A percentile compares a stretch with the other conserved stretches of the same genome.
These are phyloP conservation scores for Lophius piscatorius DNA, from an alignment of 2,113 vertebrate genomes.

Conservation along the genomic window DNA sequence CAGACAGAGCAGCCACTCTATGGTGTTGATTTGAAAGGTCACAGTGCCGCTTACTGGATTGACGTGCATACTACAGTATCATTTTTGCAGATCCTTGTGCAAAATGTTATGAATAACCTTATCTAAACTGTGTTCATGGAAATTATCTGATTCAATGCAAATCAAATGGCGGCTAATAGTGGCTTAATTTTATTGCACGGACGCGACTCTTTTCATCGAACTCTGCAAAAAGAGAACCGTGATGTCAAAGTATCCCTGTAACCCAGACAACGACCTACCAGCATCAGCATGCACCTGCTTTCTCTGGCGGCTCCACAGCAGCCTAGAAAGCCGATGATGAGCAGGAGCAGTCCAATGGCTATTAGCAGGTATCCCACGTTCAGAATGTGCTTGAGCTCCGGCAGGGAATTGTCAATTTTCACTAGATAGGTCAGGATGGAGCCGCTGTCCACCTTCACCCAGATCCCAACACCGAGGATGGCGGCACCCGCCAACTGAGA, in stretches of 20 bases:
- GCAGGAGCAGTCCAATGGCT: constrained; percentile 73
- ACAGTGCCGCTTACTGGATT: no score
- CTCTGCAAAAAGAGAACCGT: no score
- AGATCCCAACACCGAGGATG: constrained; percentile 83
- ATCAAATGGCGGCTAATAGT: no score
- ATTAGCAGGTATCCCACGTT: constrained; percentile 85
- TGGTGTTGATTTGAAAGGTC: no score
- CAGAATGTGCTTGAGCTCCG: constrained; percentile 74
- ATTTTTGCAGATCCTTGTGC: no score
- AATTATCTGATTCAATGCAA: no score
- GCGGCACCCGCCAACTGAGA: constrained; percentile 78
- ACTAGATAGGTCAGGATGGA: constrained; percentile 74
- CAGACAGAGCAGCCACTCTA: no score
- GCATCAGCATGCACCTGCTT: constrained; percentile 81
- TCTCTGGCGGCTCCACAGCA: constrained; percentile 82
- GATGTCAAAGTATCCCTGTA: background rate
- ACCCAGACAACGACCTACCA: constrained; percentile 79
- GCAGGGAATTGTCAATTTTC: constrained; percentile 29
- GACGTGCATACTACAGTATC: no score
- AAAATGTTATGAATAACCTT: no score
- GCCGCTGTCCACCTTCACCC: constrained; percentile 83
- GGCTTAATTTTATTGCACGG: no score
- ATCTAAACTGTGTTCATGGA: no score
- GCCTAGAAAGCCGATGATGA: constrained; percentile 84
- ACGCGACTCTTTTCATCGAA: no score